These are phyloP conservation scores for Monomorium pharaonis DNA, from an alignment of 1,140 invertebrate species.

Conservation along the genomic window DNA sequence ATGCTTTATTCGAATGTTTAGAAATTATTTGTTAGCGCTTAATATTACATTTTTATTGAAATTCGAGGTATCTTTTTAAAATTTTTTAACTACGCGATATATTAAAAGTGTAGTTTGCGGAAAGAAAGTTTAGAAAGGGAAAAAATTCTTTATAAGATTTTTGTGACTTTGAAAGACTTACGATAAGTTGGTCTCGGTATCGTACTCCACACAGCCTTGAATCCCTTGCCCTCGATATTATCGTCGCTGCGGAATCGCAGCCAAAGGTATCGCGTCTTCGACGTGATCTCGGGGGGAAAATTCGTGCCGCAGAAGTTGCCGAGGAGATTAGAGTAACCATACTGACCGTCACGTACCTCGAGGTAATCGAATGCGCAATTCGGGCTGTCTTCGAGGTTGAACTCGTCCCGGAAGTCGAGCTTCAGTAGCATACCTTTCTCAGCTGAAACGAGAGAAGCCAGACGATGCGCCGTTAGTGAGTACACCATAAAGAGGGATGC, in stretches of 20 bases:
- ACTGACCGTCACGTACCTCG: constrained; percentile 93
- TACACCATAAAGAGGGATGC: neutral
- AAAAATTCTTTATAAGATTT: neutral
- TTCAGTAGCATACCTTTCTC: constrained; percentile 90
- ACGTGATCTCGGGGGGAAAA: constrained; percentile 92
- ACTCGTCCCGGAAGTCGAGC: constrained; percentile 93
- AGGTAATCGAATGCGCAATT: constrained; percentile 93
- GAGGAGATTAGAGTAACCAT: constrained; percentile 91
- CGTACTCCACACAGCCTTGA: constrained; percentile 91
- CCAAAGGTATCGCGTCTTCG: constrained; percentile 92
- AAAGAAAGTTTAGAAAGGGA: neutral
- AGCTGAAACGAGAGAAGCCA: constrained; percentile 87
- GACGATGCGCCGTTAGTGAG: constrained; percentile 5
- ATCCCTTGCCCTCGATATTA: constrained; percentile 93
- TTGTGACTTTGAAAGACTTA: constrained; percentile 75
- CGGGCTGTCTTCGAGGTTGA: constrained; percentile 90
- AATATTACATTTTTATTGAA: neutral
- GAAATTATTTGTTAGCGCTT: neutral
- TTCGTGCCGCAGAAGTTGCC: constrained; percentile 91
- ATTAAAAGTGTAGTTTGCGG: no score
- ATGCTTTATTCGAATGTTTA: neutral
- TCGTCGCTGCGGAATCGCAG: constrained; percentile 94
- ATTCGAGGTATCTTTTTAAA: no score
- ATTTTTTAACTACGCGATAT: no score
- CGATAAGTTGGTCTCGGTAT: constrained; percentile 86